Conservation (phyloP, 2,888 invertebrate genomes). For the Hemistola chrysoprasaria region DNA sequence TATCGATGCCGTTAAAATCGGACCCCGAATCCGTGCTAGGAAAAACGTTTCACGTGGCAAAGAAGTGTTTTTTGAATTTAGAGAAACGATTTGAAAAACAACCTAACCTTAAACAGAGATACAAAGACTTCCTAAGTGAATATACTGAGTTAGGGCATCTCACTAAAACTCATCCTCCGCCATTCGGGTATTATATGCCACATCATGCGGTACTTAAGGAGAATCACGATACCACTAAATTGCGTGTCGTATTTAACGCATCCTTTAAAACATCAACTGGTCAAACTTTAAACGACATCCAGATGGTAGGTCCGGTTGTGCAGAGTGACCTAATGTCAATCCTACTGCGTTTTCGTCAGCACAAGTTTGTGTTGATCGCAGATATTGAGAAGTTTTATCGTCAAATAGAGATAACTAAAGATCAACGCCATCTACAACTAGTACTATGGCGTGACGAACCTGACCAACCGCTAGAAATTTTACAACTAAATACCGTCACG, state of each 20-base stretch:
- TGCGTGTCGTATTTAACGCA: slow-evolving; percentile 32
- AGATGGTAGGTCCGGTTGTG: slow-evolving; percentile 15
- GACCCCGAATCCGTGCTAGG: slow-evolving; percentile 1
- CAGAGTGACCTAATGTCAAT: slow-evolving; percentile 24
- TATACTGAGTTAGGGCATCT: slow-evolving; percentile 3
- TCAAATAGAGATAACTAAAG: slow-evolving; percentile 10
- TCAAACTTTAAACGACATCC: slow-evolving; percentile 21
- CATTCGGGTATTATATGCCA: slow-evolving; percentile 26
- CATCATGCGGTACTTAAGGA: slow-evolving; percentile 31
- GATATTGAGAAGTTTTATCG: slow-evolving; percentile 28
- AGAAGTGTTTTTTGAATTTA: slow-evolving; percentile 2
- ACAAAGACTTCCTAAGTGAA: slow-evolving; percentile 4
- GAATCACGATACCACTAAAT: slow-evolving; percentile 28
- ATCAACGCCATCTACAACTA: slow-evolving; percentile 23
- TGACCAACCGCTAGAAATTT: slow-evolving; percentile 9
- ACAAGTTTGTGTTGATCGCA: slow-evolving; percentile 18
- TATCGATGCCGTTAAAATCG: slow-evolving; percentile 1
- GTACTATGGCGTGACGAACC: slow-evolving; percentile 25
- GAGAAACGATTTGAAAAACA: slow-evolving; percentile 2
- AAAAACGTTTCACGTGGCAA: not conserved
- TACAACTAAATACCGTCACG: not conserved
- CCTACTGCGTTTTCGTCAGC: slow-evolving; percentile 21
- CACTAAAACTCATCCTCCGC: not conserved
- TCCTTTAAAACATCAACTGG: slow-evolving; percentile 14
- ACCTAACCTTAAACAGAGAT: not conserved